Evolutionary conservation across 2,888 invertebrate species (phyloP), one percentile per base, ranked within the genome.

Genomic region (Xiphydria camelus): DNA sequence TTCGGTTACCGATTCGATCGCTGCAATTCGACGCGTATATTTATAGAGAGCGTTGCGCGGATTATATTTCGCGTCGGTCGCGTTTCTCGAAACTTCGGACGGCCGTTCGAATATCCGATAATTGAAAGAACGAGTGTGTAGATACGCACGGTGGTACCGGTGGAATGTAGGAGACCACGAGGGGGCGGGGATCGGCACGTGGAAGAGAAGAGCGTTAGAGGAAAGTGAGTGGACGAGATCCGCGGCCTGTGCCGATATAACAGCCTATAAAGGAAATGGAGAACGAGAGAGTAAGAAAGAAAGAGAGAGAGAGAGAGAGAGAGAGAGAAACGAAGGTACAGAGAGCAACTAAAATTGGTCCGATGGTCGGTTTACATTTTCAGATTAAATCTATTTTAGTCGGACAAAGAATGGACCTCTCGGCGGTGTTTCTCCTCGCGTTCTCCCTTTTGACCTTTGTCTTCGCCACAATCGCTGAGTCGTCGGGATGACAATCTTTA

Each of bases 291-390:
- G n/a, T n/a, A n/a, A n/a, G 19, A 25, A 21, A 34, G 9, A 3
- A 5, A 34, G 21, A 35, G 35, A 34, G 18, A n/a, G 9, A 14
- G 20, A 4, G 29, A 20, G 29, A 39, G 14, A 5, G 29, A 29
- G 39, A 10, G 39, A 36, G 23, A 21, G 22, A 7, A 34, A 6
- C 5, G 19, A 14, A 21, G 45, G 44, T 45, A 40, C 41, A 32
- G 41, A 54, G 53, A 49, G 49, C 52, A 51, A 46, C 49, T 54
- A 61, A 55, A 55, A 61, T 59, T 62, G 57, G 49, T 41, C 26
- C 32, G 9, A 37, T 44, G 45, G 53, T 53, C 52, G 61, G 55
- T 59, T 63, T 61, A 65, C 63, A 65, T 57, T 65, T 63, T 59
- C 62, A 60, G 55, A 65, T 62, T 51, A 60, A 57, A 48, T 48